Percentiles rank a stretch among this genome's conserved stretches.
These are phyloP conservation scores for Parnassius smintheus DNA, from an alignment of 2,888 invertebrate species.

Conservation along the genomic window DNA sequence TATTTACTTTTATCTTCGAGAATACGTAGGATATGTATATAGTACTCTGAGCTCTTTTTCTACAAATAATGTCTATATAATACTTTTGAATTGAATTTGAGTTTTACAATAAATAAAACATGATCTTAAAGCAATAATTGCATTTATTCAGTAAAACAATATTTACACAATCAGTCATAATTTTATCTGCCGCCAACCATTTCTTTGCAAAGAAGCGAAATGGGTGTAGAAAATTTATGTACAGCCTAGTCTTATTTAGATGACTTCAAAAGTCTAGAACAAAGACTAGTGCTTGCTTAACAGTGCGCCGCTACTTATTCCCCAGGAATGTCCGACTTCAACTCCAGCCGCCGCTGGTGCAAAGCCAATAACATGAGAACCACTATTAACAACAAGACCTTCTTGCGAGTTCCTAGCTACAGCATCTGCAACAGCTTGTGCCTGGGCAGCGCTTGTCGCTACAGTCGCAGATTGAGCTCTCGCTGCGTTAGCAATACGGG, in stretches of 20 bases:
- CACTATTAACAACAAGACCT: slow-evolving; percentile 51
- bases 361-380: slow-evolving; percentile 40
- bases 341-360: slow-evolving; percentile 37
- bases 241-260: slow-evolving; percentile 35
- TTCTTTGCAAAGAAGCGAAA: slow-evolving; percentile 59
- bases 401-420: slow-evolving; percentile 63
- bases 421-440: slow-evolving; percentile 61
- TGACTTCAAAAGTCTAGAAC: slow-evolving; percentile 28
- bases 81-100: too few relatives aligned
- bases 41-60: too few relatives aligned
- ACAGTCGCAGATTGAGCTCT: slow-evolving; percentile 60
- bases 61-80: too few relatives aligned
- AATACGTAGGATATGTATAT: too few relatives aligned
- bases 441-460: slow-evolving; percentile 60
- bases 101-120: not conserved
- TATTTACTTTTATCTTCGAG: too few relatives aligned
- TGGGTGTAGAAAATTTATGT: slow-evolving; percentile 65
- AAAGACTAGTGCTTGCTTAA: slow-evolving; percentile 35
- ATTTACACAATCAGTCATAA: slow-evolving; percentile 51
- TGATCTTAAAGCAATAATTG: slow-evolving; percentile 28
- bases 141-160: slow-evolving; percentile 34
- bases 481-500: slow-evolving; percentile 67
- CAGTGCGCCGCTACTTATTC: slow-evolving; percentile 32
- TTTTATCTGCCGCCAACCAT: slow-evolving; percentile 68
- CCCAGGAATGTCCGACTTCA: slow-evolving; percentile 32